Percentiles rank a stretch among this genome's conserved stretches.
These are phyloP conservation scores for Alauda arvensis DNA, from an alignment of 2,797 vertebrate genomes.

Conservation along the genomic window DNA sequence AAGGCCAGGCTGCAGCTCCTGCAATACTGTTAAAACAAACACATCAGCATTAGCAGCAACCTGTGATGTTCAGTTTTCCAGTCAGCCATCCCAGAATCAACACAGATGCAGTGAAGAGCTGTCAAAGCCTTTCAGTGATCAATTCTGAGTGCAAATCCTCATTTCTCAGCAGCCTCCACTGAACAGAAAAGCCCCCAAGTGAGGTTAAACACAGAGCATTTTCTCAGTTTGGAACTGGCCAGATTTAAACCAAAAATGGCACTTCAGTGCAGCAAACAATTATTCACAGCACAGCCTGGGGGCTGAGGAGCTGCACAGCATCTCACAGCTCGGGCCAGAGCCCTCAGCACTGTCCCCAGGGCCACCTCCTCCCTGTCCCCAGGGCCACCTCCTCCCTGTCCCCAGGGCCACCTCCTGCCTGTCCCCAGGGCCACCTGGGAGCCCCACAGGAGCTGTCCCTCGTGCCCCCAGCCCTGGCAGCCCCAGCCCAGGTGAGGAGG, in stretches of 20 bases:
- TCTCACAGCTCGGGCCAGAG: neutral
- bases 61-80: neutral
- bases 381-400: no score
- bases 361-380: neutral
- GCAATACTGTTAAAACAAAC: neutral
- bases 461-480: neutral
- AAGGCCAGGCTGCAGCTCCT: neutral
- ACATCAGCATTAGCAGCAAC: neutral
- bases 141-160: slow-evolving; percentile 1
- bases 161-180: slow-evolving; percentile 1
- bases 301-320: neutral
- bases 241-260: neutral
- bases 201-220: neutral
- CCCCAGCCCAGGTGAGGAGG: neutral
- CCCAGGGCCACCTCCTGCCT: neutral
- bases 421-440: neutral
- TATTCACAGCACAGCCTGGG: neutral
- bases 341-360: neutral
- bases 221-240: neutral
- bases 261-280: neutral
- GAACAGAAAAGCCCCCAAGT: slow-evolving; percentile 19
- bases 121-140: neutral
- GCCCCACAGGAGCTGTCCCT: neutral
- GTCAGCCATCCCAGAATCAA: neutral
- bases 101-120: neutral